Evolutionary conservation across 2,888 invertebrate species (phyloP).

Genomic region (Asteroscopus sphinx): DNA sequence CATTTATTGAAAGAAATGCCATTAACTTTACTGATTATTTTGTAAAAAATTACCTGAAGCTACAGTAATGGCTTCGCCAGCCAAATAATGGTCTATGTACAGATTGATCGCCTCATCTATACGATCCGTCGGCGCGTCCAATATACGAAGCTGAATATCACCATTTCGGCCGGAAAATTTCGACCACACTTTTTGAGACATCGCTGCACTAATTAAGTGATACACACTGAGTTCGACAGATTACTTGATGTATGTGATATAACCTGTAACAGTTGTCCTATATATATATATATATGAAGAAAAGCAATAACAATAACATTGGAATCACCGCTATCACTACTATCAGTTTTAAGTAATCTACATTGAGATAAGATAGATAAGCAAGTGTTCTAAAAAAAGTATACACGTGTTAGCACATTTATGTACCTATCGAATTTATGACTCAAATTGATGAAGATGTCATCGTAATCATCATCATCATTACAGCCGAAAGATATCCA

Average conservation of each 20-base stretch:
- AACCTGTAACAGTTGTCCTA: too few species aligned
- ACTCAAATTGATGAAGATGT: too few species aligned
- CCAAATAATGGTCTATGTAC: conserved; percentile 1
- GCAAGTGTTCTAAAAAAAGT: too few species aligned
- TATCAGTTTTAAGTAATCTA: too few species aligned
- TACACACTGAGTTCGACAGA: neutral
- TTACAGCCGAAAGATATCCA: too few species aligned
- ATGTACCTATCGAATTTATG: too few species aligned
- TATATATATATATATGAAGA: neutral
- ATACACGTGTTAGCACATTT: too few species aligned
- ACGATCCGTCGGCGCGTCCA: conserved; percentile 9
- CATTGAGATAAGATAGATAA: too few species aligned
- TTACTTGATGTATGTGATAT: neutral
- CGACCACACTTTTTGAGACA: conserved; percentile 8
- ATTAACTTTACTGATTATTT: too few species aligned
- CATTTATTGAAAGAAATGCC: too few species aligned
- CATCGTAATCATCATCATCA: too few species aligned
- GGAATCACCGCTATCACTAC: too few species aligned
- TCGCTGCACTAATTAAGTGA: neutral
- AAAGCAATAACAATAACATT: neutral
- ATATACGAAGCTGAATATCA: conserved; percentile 2
- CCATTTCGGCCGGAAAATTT: conserved; percentile 1
- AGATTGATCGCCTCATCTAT: conserved; percentile 4
- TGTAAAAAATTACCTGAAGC: conserved; percentile 1
- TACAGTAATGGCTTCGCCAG: neutral